Evolutionary conservation across 2,113 vertebrate species (phyloP), one percentile per base, ranked within the genome.

Genomic region (Erythrolamprus reginae): DNA sequence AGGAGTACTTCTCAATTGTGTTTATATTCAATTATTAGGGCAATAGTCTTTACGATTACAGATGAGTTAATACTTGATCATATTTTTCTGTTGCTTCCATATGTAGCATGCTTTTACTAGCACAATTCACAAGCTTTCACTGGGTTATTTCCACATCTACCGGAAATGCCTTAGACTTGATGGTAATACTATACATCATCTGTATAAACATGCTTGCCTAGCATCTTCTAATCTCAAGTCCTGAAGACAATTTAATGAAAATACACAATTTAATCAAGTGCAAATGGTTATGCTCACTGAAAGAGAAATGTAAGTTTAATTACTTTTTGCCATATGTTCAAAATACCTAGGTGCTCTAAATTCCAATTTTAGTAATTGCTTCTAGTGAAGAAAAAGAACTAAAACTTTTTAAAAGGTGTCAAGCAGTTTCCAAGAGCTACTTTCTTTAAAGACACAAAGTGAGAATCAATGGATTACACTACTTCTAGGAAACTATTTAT

Each of bases 351-450:
- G 52, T 70, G 58, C 92, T 93, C 55, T 82, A 93, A 96, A 89
- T 92, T 94, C 92, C 90, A 95, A 94, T 96, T 97, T 97, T 97
- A 97, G 94, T 97, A 96, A 97, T 97, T 97, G 96, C 92, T 94
- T 95, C 90, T 95, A 87, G 84, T 93, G 93, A 92, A 96, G 1
- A 2, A 83, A 45, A 15, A 89, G 87, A 95, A 91, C 95, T 97
- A 52, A 52, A 51, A 33, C 93, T 93, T 95, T 95, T 96, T 93
- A 96, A 95, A 58, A 48, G 5, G 4, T 28, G 5, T 94, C 89
- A 53, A 38, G 91, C 38, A 45, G 94, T 93, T 93, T 88, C 93
- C 88, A 92, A 91, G 91, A 90, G 86, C 38, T 89, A 83, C 83
- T 92, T 94, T 91, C 91, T 92, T n/a, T n/a, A n/a, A n/a, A 93